Evolutionary conservation across 2,888 invertebrate species (phyloP).

Genomic region (Congeria kusceri): DNA sequence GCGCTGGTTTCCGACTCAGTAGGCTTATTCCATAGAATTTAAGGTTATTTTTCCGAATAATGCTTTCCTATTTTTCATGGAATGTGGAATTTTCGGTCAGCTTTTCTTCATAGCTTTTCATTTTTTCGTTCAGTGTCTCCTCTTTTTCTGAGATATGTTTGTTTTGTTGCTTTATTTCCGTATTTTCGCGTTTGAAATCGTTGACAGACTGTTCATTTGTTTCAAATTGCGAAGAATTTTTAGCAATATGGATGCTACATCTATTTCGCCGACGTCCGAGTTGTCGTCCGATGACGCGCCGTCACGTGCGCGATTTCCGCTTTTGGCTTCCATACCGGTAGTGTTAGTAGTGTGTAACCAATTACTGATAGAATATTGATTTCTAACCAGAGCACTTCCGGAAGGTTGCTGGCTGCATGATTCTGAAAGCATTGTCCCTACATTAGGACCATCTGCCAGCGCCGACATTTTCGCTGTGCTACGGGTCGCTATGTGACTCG

Average conservation of each 20-base stretch:
- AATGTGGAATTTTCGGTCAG: not conserved
- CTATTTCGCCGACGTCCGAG: not conserved
- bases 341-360: not conserved
- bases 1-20: not conserved
- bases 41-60: not conserved
- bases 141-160: not conserved
- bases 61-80: not conserved
- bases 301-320: too few species aligned
- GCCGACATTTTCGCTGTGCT: not conserved
- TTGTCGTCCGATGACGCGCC: not conserved
- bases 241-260: not conserved
- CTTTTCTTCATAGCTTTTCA: not conserved
- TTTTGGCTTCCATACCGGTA: too few species aligned
- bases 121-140: not conserved
- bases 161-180: not conserved
- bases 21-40: not conserved
- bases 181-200: slow-evolving; percentile 1
- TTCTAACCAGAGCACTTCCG: not conserved
- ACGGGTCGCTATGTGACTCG: not conserved
- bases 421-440: not conserved
- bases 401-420: not conserved
- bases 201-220: slow-evolving; percentile 1
- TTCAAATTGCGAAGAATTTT: not conserved
- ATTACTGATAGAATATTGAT: not conserved
- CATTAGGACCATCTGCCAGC: not conserved